Evolutionary conservation across 92 coral and sea anemone species (phyloP).

Genomic region (Desmophyllum pertusum): DNA sequence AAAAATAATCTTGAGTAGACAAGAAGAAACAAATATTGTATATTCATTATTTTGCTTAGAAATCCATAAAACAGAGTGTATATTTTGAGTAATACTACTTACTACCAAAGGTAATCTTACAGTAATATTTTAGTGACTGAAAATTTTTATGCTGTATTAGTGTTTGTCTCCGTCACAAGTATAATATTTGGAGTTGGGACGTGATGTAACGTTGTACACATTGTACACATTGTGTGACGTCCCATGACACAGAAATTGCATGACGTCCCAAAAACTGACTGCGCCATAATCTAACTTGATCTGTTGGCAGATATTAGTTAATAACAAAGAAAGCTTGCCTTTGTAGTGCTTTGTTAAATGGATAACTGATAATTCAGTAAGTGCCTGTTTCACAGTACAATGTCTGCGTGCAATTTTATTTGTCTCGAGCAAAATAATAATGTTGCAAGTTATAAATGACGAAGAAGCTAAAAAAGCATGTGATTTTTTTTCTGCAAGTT

Average conservation of each 20-base stretch:
- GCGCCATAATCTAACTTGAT: no score
- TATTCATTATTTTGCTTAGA: not conserved
- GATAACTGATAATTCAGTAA: no score
- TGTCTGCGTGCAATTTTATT: no score
- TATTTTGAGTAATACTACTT: not conserved
- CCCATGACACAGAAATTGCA: not conserved
- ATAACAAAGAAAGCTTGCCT: no score
- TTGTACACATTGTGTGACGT: not conserved
- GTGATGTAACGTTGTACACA: not conserved
- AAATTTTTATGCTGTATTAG: not conserved
- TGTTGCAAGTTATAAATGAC: not conserved
- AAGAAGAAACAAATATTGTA: not conserved
- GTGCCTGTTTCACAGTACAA: not conserved
- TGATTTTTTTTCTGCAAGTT: not conserved
- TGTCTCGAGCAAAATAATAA: not conserved
- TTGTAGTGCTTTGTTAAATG: no score
- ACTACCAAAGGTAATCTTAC: not conserved
- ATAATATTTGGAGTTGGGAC: not conserved
- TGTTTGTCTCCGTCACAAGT: no score
- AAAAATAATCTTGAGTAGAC: not conserved
- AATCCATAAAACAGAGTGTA: constrained; percentile 3
- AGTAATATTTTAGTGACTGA: not conserved
- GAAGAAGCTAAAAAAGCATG: not conserved
- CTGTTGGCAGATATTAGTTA: no score
- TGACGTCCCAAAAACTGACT: not conserved